Conservation (phyloP, 2,888 invertebrate species). For the Piscicola geometra region DNA sequence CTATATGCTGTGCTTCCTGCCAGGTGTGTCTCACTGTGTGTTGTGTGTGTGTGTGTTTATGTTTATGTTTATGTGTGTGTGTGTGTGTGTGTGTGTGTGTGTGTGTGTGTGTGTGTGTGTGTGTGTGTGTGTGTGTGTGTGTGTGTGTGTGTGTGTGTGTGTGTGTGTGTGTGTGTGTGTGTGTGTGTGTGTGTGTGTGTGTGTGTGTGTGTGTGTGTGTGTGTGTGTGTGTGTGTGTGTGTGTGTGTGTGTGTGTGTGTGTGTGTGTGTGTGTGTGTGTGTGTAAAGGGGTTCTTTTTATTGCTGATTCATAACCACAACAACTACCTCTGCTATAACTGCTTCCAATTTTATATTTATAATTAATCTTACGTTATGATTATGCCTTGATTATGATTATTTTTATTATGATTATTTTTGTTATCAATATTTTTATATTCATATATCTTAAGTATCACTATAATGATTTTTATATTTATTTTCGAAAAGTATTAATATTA, state of each 20-base stretch:
- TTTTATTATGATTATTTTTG: no score
- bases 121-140: constrained; percentile 20
- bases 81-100: constrained; percentile 18
- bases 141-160: constrained; percentile 25
- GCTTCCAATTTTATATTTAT: no score
- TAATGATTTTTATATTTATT: no score
- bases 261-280: constrained; percentile 11
- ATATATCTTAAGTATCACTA: no score
- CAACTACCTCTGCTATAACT: no score
- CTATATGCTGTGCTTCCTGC: constrained; percentile 42
- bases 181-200: constrained; percentile 22
- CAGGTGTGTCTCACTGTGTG: constrained; percentile 33
- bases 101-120: constrained; percentile 6
- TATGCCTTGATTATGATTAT: no score
- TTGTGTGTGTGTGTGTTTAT: constrained; percentile 8
- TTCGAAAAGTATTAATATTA: no score
- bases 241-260: constrained; percentile 28
- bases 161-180: constrained; percentile 31
- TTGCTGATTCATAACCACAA: no score
- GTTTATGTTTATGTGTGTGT: constrained; percentile 1
- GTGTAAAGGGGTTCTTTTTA: background rate
- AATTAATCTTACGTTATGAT: no score
- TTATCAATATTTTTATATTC: no score
- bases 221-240: constrained; percentile 31
- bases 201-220: constrained; percentile 6